Evolutionary conservation across 64 coral and sea anemone genomes (phyloP).

Genomic region (Pocillopora verrucosa): DNA sequence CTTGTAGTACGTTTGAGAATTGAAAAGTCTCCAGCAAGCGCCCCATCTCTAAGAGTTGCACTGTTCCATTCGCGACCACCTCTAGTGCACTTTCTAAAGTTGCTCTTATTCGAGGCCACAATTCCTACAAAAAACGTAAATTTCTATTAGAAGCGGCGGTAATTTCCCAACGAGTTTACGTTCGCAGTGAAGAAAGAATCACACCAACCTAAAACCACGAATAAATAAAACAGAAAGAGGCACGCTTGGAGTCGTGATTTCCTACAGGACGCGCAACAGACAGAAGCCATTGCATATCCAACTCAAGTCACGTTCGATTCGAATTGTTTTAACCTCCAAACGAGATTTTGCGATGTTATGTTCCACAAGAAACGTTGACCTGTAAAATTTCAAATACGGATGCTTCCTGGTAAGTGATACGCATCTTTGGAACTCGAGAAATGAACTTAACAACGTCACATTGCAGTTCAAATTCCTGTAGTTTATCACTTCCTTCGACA

Average conservation of each 20-base stretch:
- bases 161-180: neutral
- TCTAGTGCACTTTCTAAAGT: neutral
- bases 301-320: constrained; percentile 14
- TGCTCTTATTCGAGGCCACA: constrained; percentile 5
- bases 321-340: neutral
- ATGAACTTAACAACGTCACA: neutral
- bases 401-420: constrained; percentile 22
- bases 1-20: constrained; percentile 53
- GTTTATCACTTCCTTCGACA: constrained; percentile 17
- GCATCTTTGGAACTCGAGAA: constrained; percentile 18
- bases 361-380: neutral
- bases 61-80: constrained; percentile 23
- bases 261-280: neutral
- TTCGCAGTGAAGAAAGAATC: neutral
- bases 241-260: neutral
- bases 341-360: neutral
- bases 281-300: constrained; percentile 35
- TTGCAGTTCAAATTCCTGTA: neutral
- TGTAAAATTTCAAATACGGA: neutral
- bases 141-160: neutral
- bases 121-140: neutral
- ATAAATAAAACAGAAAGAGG: constrained; percentile 9
- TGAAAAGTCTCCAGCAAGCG: constrained; percentile 71
- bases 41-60: constrained; percentile 72
- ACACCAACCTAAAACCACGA: constrained; percentile 25